Conservation (phyloP, 2,888 invertebrate genomes). For the Ophonus ardosiacus region DNA sequence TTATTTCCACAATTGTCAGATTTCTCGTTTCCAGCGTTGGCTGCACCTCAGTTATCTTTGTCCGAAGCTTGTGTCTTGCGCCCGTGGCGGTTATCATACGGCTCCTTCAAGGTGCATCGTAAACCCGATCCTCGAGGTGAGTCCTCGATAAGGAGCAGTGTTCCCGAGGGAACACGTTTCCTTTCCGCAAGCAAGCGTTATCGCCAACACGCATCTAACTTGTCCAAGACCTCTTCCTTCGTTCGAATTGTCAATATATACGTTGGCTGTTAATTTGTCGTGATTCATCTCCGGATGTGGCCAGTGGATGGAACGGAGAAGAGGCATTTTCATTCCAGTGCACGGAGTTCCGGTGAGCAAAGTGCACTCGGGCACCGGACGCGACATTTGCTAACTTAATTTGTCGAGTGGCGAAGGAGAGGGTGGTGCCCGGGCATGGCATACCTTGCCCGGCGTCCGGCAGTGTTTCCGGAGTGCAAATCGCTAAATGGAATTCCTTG, state of each 20-base stretch:
- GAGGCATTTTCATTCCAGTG: slow-evolving; percentile 74
- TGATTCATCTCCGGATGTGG: slow-evolving; percentile 48
- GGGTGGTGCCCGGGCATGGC: slow-evolving; percentile 43
- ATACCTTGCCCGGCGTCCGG: slow-evolving; percentile 70
- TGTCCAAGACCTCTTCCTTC: slow-evolving; percentile 1
- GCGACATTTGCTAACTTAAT: slow-evolving; percentile 74
- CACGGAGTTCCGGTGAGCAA: slow-evolving; percentile 58
- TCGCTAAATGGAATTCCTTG: slow-evolving; percentile 71
- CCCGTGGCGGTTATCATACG: slow-evolving; percentile 72
- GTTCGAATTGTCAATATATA: slow-evolving; percentile 27
- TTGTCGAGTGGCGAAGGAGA: slow-evolving; percentile 66
- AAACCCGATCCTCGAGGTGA: slow-evolving; percentile 72
- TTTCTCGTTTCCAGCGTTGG: slow-evolving; percentile 55
- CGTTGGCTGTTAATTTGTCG: slow-evolving; percentile 55
- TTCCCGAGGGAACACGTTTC: slow-evolving; percentile 63
- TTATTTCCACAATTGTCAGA: slow-evolving; percentile 73
- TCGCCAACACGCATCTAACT: slow-evolving; percentile 43
- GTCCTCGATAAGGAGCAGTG: slow-evolving; percentile 66
- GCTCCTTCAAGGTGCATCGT: slow-evolving; percentile 74
- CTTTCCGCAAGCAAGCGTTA: slow-evolving; percentile 60
- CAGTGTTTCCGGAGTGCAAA: slow-evolving; percentile 58
- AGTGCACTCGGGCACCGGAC: slow-evolving; percentile 59
- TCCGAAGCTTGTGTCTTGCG: slow-evolving; percentile 64
- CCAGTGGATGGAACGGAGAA: neutral
- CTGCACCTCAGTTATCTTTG: slow-evolving; percentile 70